These are phyloP conservation scores for Brachionus asplanchnoidis DNA, from an alignment of 1,140 invertebrate species.

Conservation along the genomic window DNA sequence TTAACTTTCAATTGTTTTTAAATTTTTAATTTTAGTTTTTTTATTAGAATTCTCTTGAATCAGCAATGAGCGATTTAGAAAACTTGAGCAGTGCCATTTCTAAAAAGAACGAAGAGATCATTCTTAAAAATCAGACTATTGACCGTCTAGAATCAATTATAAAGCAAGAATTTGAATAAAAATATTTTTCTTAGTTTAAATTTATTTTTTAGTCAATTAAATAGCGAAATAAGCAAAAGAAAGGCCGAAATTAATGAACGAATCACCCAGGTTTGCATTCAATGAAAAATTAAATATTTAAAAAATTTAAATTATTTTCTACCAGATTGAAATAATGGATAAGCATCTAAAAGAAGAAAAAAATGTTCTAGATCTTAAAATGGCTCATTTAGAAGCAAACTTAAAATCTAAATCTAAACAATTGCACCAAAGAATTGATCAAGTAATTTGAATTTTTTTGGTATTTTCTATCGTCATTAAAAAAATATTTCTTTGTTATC, in stretches of 20 bases:
- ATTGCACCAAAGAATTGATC: constrained; percentile 19
- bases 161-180: not conserved
- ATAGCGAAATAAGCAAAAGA: constrained; percentile 22
- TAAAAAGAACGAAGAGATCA: constrained; percentile 33
- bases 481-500: not conserved
- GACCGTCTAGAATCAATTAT: not conserved
- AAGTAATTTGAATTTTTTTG: not conserved
- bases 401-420: constrained; percentile 37
- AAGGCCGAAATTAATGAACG: constrained; percentile 26
- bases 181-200: not conserved
- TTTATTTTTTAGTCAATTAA: constrained; percentile 35
- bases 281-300: not conserved
- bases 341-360: constrained; percentile 31
- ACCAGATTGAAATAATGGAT: constrained; percentile 28
- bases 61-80: not conserved
- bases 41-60: constrained; percentile 14
- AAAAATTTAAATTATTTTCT: not conserved
- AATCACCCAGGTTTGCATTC: not conserved
- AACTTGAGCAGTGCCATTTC: constrained; percentile 3
- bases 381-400: constrained; percentile 39
- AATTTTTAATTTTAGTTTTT: not conserved
- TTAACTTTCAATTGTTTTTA: not conserved
- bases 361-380: constrained; percentile 18
- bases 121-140: constrained; percentile 37
- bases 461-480: not conserved